These are phyloP conservation scores for Lycia hirtaria DNA, from an alignment of 2,888 invertebrate species.

Conservation along the genomic window DNA sequence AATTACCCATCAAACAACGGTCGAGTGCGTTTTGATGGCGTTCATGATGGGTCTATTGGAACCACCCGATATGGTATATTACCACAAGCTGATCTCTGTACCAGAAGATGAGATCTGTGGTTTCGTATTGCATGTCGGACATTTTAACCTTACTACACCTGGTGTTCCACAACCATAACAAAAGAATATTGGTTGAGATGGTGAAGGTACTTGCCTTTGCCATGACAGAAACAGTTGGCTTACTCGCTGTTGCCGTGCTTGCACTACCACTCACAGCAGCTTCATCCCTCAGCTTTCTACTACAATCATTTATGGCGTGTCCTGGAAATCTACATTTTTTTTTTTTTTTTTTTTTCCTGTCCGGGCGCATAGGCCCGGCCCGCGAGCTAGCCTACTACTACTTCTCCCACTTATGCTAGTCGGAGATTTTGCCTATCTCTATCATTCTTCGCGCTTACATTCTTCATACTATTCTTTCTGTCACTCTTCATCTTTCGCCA, in stretches of 20 bases:
- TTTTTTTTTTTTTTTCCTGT: no score
- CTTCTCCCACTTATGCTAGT: no score
- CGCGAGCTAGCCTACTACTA: no score
- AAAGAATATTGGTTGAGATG: slow-evolving; percentile 30
- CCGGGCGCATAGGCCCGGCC: no score
- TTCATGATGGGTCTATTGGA: not conserved
- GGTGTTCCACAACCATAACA: slow-evolving; percentile 37
- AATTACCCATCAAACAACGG: slow-evolving; percentile 7
- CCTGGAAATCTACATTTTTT: slow-evolving; percentile 7
- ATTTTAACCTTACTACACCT: slow-evolving; percentile 29
- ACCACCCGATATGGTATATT: not conserved
- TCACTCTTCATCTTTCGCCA: no score
- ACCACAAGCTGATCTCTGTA: not conserved
- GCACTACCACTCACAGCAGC: not conserved
- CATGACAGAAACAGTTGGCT: not conserved
- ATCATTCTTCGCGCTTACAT: no score
- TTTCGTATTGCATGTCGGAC: slow-evolving; percentile 18
- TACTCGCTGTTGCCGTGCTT: not conserved
- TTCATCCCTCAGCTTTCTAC: slow-evolving; percentile 8
- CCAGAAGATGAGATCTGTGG: not conserved
- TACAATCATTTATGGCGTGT: slow-evolving; percentile 6
- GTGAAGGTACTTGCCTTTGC: slow-evolving; percentile 33
- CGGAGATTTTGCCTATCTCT: no score
- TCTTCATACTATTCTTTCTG: no score
- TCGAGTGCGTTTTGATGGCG: slow-evolving; percentile 1